These are phyloP conservation scores for Zosterops pallidus DNA, from an alignment of 2,113 vertebrate genomes.

Conservation along the genomic window DNA sequence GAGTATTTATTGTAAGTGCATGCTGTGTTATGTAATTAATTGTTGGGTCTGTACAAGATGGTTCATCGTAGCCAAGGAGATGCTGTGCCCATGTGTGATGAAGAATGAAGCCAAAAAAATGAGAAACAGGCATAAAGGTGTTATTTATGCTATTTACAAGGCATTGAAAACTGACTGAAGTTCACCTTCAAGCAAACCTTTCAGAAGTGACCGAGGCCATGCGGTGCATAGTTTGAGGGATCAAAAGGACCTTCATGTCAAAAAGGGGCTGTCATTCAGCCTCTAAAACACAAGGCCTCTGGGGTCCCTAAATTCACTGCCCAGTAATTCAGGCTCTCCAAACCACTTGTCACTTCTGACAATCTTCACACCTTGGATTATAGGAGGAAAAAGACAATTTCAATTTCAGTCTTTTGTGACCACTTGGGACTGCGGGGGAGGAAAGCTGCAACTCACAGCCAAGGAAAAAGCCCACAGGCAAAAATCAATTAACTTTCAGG, in stretches of 20 bases:
- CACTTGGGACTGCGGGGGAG: background rate
- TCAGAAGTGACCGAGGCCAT: background rate
- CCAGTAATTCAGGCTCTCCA: background rate
- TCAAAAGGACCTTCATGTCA: background rate
- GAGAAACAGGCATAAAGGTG: background rate
- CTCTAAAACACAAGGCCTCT: background rate
- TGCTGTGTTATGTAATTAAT: background rate
- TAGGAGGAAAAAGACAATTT: background rate
- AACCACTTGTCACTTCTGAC: conserved; percentile 12
- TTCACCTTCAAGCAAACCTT: background rate
- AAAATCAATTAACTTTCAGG: conserved; percentile 42
- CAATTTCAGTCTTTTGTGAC: background rate
- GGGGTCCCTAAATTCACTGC: conserved; percentile 1
- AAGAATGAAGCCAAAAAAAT: background rate
- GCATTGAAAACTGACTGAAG: background rate
- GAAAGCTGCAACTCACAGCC: background rate
- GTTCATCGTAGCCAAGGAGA: background rate
- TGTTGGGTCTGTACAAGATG: background rate
- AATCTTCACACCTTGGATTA: conserved; percentile 20
- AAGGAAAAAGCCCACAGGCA: conserved; percentile 16
- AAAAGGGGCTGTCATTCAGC: background rate
- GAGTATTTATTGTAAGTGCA: background rate
- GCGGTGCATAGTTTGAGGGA: background rate
- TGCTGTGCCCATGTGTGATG: background rate
- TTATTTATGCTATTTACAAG: background rate